These are phyloP conservation scores for Leptopterna dolabrata DNA, from an alignment of 2,888 invertebrate species.

Conservation along the genomic window DNA sequence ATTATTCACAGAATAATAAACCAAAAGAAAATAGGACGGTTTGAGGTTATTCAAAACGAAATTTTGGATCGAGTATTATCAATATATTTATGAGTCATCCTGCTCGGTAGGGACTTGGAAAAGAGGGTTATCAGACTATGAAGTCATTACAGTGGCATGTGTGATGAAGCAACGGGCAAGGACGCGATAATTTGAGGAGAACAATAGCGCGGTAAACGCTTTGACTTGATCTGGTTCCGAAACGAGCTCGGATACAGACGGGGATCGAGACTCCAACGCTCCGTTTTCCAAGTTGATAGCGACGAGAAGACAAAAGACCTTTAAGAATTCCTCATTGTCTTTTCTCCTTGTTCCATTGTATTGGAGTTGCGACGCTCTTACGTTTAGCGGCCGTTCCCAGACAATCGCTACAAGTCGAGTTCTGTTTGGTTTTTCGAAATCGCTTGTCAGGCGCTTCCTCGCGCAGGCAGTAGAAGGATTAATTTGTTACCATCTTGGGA, in stretches of 20 bases:
- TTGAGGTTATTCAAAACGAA: neutral
- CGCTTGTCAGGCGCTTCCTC: too few species aligned
- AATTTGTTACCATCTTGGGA: too few species aligned
- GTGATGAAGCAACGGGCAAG: neutral
- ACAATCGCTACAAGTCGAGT: neutral
- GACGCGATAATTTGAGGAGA: neutral
- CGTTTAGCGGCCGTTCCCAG: neutral
- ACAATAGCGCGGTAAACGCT: neutral
- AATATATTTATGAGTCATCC: neutral
- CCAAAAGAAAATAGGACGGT: too few species aligned
- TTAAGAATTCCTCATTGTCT: neutral
- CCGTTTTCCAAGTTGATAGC: neutral
- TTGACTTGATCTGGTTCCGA: neutral
- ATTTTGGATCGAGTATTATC: neutral
- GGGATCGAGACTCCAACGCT: neutral
- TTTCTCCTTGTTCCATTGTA: neutral
- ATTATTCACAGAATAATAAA: too few species aligned
- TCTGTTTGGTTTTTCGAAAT: neutral
- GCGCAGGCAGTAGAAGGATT: too few species aligned
- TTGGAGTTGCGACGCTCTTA: neutral
- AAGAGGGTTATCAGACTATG: neutral
- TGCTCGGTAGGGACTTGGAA: neutral
- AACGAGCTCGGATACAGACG: neutral
- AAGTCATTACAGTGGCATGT: neutral
- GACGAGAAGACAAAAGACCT: neutral